These are phyloP conservation scores for Hydra vulgaris DNA, from an alignment of 30 jellyfish, hydroid and myxozoan species.

Conservation along the genomic window DNA sequence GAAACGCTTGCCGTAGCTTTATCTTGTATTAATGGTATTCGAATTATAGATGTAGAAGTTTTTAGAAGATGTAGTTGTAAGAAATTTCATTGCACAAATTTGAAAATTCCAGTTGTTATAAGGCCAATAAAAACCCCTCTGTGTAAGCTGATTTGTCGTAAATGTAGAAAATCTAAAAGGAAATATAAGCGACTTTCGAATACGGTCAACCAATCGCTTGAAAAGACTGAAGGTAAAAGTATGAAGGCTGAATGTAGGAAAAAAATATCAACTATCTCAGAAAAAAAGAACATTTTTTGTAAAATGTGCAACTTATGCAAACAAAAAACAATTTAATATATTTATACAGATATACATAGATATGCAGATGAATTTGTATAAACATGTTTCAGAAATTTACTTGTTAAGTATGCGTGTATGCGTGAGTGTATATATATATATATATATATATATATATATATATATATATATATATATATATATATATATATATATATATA, in stretches of 20 bases:
- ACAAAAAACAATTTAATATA: too few relatives aligned
- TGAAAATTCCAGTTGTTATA: neutral
- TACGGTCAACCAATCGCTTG: neutral
- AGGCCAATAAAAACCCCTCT: neutral
- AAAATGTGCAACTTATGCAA: constrained; percentile 2
- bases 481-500: too few relatives aligned
- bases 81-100: neutral
- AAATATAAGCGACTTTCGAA: neutral
- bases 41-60: neutral
- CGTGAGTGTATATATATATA: too few relatives aligned
- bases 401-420: too few relatives aligned
- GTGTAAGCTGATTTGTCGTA: constrained; percentile 6
- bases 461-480: too few relatives aligned
- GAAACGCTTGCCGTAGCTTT: neutral
- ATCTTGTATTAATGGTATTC: neutral
- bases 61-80: constrained; percentile 3
- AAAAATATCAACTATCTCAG: neutral
- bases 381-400: too few relatives aligned
- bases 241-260: constrained; percentile 8
- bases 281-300: neutral
- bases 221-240: neutral
- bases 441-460: too few relatives aligned
- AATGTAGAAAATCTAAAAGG: constrained; percentile 8
- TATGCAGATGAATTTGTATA: too few relatives aligned
- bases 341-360: too few relatives aligned